A percentile compares a stretch with the other conserved stretches of the same genome.
Conservation (phyloP, 2,797 vertebrate species). For the Tenualosa thibaudeaui region DNA sequence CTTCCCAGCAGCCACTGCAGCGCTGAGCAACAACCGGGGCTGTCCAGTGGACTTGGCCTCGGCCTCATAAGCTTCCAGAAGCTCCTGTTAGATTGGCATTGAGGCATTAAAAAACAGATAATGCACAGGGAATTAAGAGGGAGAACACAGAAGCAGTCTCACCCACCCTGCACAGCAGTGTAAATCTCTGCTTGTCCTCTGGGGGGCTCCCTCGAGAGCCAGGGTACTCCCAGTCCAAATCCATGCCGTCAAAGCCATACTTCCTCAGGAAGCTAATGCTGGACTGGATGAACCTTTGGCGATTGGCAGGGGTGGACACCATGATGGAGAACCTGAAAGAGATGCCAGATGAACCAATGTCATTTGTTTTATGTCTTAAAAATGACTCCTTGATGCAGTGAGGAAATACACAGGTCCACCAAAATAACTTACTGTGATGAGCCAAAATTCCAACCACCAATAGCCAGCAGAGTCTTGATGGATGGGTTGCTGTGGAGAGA, state of each 20-base stretch:
- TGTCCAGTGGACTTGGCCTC: conserved; percentile 53
- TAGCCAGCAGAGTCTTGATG: conserved; percentile 78
- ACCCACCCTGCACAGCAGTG: conserved; percentile 73
- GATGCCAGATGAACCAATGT: not conserved
- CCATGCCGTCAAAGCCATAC: conserved; percentile 76
- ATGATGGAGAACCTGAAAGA: conserved; percentile 72
- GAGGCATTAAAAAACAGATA: no score
- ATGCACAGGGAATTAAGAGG: no score
- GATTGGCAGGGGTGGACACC: conserved; percentile 64
- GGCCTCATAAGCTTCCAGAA: conserved; percentile 58
- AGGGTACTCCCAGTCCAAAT: conserved; percentile 76
- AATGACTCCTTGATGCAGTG: not conserved
- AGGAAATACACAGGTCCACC: not conserved
- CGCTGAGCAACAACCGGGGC: conserved; percentile 62
- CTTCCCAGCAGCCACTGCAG: conserved; percentile 57
- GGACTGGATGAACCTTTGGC: conserved; percentile 69
- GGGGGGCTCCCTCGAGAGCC: conserved; percentile 59
- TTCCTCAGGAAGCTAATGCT: conserved; percentile 67
- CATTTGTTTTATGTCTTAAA: not conserved
- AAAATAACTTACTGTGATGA: conserved; percentile 54
- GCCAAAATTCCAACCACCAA: conserved; percentile 72
- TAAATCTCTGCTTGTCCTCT: conserved; percentile 66
- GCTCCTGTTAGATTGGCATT: conserved; percentile 57
- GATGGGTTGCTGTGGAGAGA: conserved; percentile 61
- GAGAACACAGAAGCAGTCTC: no score